Conservation (phyloP, 2,888 invertebrate species). For the Oxycera nigricornis region DNA sequence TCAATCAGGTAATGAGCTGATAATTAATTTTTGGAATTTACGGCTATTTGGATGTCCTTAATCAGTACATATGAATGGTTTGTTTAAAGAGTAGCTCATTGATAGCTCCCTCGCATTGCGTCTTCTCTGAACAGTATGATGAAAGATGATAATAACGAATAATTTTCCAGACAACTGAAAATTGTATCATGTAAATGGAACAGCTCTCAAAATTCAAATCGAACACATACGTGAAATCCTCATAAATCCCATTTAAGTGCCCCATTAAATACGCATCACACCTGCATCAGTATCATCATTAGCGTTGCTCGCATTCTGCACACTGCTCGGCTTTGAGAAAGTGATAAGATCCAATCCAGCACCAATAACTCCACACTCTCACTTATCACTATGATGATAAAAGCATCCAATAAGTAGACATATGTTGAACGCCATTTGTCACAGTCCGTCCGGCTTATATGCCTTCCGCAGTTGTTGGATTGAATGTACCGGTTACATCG, state of each 20-base stretch:
- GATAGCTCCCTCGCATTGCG: too few species aligned
- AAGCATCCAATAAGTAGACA: constrained; percentile 31
- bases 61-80: too few species aligned
- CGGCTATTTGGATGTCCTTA: too few species aligned
- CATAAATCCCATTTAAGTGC: not conserved
- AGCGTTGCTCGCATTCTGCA: constrained; percentile 7
- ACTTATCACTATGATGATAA: constrained; percentile 25
- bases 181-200: too few species aligned
- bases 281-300: constrained; percentile 12
- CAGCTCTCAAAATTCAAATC: too few species aligned
- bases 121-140: too few species aligned
- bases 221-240: too few species aligned
- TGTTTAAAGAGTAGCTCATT: too few species aligned
- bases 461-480: not conserved
- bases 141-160: too few species aligned
- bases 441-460: not conserved
- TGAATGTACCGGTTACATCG: not conserved
- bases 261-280: not conserved
- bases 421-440: constrained; percentile 37
- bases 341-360: constrained; percentile 10
- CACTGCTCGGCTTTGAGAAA: not conserved
- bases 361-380: not conserved
- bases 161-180: too few species aligned
- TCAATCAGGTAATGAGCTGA: constrained; percentile 36
- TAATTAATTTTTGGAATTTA: not conserved